phyloP scores from a whole-genome alignment of 2,797 vertebrate genomes.

The Staurois parvus region DNA sequence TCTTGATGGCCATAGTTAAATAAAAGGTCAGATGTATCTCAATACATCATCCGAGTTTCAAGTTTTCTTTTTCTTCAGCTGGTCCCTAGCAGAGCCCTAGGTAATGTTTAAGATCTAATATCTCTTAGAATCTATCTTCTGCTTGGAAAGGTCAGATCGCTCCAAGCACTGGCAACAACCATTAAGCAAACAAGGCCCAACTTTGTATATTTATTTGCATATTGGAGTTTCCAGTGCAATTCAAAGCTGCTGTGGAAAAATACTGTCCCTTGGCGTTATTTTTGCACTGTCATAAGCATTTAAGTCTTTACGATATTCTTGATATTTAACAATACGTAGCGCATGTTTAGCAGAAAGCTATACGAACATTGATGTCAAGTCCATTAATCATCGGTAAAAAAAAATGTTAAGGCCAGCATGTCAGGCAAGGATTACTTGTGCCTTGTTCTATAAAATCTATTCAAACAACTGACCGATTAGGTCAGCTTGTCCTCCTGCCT shows the following conservation, averaged over 20 bases:
- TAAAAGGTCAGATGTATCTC: conserved; percentile 58
- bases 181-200: conserved; percentile 33
- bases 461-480: conserved; percentile 72
- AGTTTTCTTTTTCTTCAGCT: conserved; percentile 33
- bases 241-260: conserved; percentile 67
- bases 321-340: conserved; percentile 79
- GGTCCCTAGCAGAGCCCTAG: conserved; percentile 53
- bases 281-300: conserved; percentile 72
- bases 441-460: conserved; percentile 71
- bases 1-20: conserved; percentile 48
- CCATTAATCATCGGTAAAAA: conserved; percentile 79
- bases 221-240: conserved; percentile 60
- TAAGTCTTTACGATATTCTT: conserved; percentile 77
- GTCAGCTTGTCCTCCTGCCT: conserved; percentile 74
- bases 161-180: conserved; percentile 39
- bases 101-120: conserved; percentile 61
- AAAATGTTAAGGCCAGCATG: conserved; percentile 71
- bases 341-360: conserved; percentile 73
- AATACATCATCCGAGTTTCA: conserved; percentile 41
- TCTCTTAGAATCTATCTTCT: conserved; percentile 45
- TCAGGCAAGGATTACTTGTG: conserved; percentile 73
- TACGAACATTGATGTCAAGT: conserved; percentile 77
- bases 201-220: conserved; percentile 45
- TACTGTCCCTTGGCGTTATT: conserved; percentile 71
- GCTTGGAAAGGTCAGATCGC: conserved; percentile 56